Percentiles rank a stretch among this genome's conserved stretches.
phyloP scores from a whole-genome alignment of 2,113 vertebrate genomes.

The Brachyistius frenatus region DNA sequence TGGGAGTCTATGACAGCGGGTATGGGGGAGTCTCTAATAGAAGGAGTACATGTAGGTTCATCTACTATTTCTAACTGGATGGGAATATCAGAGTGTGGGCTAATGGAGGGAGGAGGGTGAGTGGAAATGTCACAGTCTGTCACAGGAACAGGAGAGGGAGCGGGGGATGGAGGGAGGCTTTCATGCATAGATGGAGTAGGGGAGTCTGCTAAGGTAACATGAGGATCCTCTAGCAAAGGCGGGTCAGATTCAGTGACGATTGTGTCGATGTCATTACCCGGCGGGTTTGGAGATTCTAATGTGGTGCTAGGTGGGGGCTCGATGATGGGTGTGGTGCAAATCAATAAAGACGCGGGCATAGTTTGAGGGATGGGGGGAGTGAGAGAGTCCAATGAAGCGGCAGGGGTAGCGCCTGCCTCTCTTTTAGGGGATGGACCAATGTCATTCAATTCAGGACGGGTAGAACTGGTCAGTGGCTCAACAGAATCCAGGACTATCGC shows the following conservation, averaged over 20 bases:
- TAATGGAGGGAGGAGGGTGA: conserved; percentile 27
- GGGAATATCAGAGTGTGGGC: conserved; percentile 39
- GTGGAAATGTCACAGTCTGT: conserved; percentile 25
- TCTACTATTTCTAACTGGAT: conserved; percentile 53
- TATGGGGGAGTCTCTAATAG: conserved; percentile 28
- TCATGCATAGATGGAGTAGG: conserved; percentile 42
- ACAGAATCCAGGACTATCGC: conserved; percentile 27
- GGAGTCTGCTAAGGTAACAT: conserved; percentile 16
- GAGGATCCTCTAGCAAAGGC: conserved; percentile 18
- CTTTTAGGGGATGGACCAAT: conserved; percentile 2
- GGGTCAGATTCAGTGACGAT: conserved; percentile 18
- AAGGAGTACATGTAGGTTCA: conserved; percentile 20
- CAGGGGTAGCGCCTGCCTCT: conserved; percentile 4
- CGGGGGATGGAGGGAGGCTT: conserved; percentile 23
- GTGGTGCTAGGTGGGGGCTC: conserved; percentile 61
- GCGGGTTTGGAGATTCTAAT: conserved; percentile 51
- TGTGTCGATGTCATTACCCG: conserved; percentile 4
- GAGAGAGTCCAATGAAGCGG: conserved; percentile 33
- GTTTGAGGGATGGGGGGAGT: conserved; percentile 24
- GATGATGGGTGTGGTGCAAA: conserved; percentile 67
- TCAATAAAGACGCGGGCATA: conserved; percentile 47
- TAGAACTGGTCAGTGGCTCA: conserved; percentile 3
- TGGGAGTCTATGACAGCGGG: conserved; percentile 35
- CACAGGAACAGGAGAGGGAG: conserved; percentile 29
- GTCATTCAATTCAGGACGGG: conserved; percentile 16